Evolutionary conservation across 2,888 invertebrate species (phyloP), one percentile per base, ranked within the genome.

Genomic region (Cantharis nigra): DNA sequence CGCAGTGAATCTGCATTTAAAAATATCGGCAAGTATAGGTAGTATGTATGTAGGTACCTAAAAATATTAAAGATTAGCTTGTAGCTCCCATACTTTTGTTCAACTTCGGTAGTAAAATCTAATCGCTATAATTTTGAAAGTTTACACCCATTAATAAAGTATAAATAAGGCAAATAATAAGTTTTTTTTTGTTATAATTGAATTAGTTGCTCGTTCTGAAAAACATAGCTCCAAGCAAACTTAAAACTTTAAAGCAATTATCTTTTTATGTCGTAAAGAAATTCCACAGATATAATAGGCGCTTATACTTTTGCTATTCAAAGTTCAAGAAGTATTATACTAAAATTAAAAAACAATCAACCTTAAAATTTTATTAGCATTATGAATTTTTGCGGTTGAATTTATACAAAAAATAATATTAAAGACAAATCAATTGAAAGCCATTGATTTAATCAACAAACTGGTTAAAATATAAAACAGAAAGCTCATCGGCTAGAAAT

Each of bases 201-300:
- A 49, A 49, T 49, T 49, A 49, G 49, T 49, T n/a, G 49, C 49
- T 49, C 49, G 49, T 26, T 26, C 26, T 30, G 30, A 70, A 18
- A 69, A 70, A 9, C 10, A 9, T 18, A 70, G 49, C 70, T 70
- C 23, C 49, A 62, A 49, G 70, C 70, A 70, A 70, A 49, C 62
- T 49, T n/a, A 49, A 49, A 49, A 49, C 49, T 49, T 49, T 49
- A 49, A n/a, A 49, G 49, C 70, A 70, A 62, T 70, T 70, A 70
- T 70, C 49, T 70, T 18, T 70, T 14, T 23, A 70, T 62, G 62
- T 23, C 18, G 30, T 70, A 49, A 33, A 49, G 49, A 70, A 70
- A 70, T 70, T 70, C 70, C 70, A n/a, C 23, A 70, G 70, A 70
- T 70, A 70, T 49, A 70, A 30, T 70, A 30, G 14, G 28, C 70